Conservation (phyloP, 2,113 vertebrate species). For the Bolborhynchus lineola region DNA sequence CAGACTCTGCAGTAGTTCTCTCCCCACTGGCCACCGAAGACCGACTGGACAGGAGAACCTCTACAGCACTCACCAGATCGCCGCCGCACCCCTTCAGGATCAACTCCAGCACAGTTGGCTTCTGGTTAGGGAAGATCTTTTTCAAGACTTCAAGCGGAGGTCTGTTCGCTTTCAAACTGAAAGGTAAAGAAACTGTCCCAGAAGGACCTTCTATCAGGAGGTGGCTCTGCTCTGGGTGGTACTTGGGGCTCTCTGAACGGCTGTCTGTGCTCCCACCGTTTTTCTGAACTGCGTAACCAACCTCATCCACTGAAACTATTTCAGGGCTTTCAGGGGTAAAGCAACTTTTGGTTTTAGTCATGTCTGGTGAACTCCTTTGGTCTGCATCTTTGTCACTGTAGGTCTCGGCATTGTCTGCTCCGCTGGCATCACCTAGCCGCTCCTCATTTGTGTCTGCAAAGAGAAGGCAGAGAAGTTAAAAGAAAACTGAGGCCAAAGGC, state of each 20-base stretch:
- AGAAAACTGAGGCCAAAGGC: not conserved
- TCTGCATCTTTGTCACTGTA: conserved; percentile 93
- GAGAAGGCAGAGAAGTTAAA: conserved; percentile 53
- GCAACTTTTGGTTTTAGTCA: conserved; percentile 82
- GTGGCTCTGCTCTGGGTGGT: conserved; percentile 81
- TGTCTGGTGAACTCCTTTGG: conserved; percentile 87
- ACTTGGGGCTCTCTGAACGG: conserved; percentile 81
- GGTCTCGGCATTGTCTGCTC: conserved; percentile 80
- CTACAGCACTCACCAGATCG: conserved; percentile 94
- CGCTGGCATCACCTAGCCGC: conserved; percentile 76
- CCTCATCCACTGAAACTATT: conserved; percentile 84
- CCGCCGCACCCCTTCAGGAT: conserved; percentile 94
- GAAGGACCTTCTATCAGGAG: conserved; percentile 90
- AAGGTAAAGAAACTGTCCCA: conserved; percentile 87
- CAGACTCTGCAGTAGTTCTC: conserved; percentile 75
- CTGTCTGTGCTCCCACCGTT: conserved; percentile 73
- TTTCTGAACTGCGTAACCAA: conserved; percentile 77
- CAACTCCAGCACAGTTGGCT: conserved; percentile 92
- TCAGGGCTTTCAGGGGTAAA: conserved; percentile 87
- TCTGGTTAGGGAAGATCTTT: conserved; percentile 95
- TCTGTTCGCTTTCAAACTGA: conserved; percentile 89
- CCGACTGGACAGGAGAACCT: conserved; percentile 92
- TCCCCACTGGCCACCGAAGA: conserved; percentile 71
- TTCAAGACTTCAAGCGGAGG: conserved; percentile 94
- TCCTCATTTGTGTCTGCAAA: conserved; percentile 85